Conservation (phyloP, 1,140 invertebrate genomes). For the Leptonema lineaticorne region DNA sequence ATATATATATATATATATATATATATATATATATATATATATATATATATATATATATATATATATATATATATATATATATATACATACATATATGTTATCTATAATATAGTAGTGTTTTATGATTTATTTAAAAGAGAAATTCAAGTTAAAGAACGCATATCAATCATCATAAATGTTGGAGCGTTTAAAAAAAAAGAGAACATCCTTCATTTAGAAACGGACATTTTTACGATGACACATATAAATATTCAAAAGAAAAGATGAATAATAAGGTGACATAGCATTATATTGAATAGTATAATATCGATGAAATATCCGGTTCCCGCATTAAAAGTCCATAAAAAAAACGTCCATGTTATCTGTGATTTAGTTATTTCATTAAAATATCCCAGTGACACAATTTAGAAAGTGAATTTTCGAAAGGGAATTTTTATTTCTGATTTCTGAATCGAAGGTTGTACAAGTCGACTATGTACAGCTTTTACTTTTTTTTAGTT, state of each 20-base stretch:
- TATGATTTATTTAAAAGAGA: not conserved
- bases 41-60: too few relatives aligned
- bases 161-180: constrained; percentile 5
- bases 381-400: constrained; percentile 9
- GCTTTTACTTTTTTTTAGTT: too few relatives aligned
- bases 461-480: too few relatives aligned
- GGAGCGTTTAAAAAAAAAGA: not conserved
- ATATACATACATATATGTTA: too few relatives aligned
- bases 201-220: constrained; percentile 1
- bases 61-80: too few relatives aligned
- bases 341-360: not conserved
- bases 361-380: not conserved
- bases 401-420: constrained; percentile 24
- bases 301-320: constrained; percentile 3
- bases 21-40: too few relatives aligned
- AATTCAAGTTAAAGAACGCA: not conserved
- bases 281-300: too few relatives aligned
- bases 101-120: too few relatives aligned
- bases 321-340: not conserved
- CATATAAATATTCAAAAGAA: not conserved
- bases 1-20: too few relatives aligned
- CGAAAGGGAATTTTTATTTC: not conserved
- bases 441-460: too few relatives aligned
- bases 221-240: not conserved
- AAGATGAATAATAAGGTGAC: not conserved